A percentile compares a stretch with the other conserved stretches of the same genome.
Evolutionary conservation across 2,888 invertebrate species (phyloP).

Genomic region (Sarcophaga carnaria): DNA sequence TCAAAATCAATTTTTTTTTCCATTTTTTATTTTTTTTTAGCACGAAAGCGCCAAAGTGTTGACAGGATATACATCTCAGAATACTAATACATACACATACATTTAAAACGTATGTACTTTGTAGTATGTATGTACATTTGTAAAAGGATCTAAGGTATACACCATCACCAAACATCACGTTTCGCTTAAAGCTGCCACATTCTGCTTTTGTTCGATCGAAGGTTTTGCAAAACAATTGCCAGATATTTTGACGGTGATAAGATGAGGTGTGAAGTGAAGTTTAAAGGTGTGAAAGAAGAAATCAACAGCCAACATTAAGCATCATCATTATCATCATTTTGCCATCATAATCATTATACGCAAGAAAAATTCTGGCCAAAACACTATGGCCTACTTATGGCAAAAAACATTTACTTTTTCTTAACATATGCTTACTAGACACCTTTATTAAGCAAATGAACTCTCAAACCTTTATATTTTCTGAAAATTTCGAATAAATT

Average conservation of each 20-base stretch:
- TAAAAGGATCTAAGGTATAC: conserved; percentile 54
- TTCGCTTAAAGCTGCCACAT: conserved; percentile 57
- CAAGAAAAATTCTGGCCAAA: conserved; percentile 6
- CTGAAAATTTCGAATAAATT: no score
- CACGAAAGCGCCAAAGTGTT: conserved; percentile 70
- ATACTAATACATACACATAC: neutral
- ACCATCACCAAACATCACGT: conserved; percentile 63
- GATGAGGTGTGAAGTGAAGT: conserved; percentile 63
- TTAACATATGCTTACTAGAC: no score
- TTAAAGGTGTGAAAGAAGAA: conserved; percentile 69
- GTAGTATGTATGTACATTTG: conserved; percentile 19
- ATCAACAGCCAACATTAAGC: conserved; percentile 62
- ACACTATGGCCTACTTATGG: conserved; percentile 21
- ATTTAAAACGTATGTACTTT: neutral
- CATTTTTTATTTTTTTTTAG: conserved; percentile 62
- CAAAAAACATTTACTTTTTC: no score
- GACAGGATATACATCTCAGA: conserved; percentile 71
- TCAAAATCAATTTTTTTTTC: conserved; percentile 25
- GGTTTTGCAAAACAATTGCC: conserved; percentile 64
- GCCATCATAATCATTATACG: conserved; percentile 49
- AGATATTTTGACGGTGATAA: conserved; percentile 63
- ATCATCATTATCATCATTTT: conserved; percentile 50
- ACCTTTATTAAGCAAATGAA: no score
- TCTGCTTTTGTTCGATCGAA: conserved; percentile 27
- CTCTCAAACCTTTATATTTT: no score